These are phyloP conservation scores for Bibio marci DNA, from an alignment of 2,888 invertebrate genomes.

Conservation along the genomic window DNA sequence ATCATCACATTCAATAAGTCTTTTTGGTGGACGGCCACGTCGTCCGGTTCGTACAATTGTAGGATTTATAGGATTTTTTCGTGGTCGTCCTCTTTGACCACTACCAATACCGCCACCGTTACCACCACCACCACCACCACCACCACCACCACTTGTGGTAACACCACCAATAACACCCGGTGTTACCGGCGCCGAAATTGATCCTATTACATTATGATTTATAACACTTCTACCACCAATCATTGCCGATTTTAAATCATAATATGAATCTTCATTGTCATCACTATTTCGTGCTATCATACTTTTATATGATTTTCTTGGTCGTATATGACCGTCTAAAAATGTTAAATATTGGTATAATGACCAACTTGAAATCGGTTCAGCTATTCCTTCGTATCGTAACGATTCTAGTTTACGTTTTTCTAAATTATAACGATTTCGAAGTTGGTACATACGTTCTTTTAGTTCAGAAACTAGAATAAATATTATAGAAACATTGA, in stretches of 20 bases:
- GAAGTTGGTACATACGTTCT: slow-evolving; percentile 28
- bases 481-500: background rate
- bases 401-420: slow-evolving; percentile 24
- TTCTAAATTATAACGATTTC: slow-evolving; percentile 30
- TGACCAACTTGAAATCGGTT: slow-evolving; percentile 26
- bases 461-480: slow-evolving; percentile 22
- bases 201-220: too few species aligned
- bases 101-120: too few species aligned
- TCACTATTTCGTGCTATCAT: slow-evolving; percentile 7
- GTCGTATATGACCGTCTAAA: slow-evolving; percentile 26
- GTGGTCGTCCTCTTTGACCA: too few species aligned
- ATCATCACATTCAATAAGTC: too few species aligned
- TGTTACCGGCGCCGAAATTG: too few species aligned
- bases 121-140: too few species aligned
- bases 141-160: too few species aligned
- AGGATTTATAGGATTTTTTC: too few species aligned
- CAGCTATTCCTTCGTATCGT: slow-evolving; percentile 12
- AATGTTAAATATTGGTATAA: slow-evolving; percentile 26
- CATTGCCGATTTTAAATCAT: background rate
- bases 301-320: slow-evolving; percentile 24
- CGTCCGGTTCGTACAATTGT: too few species aligned
- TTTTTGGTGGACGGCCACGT: too few species aligned
- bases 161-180: too few species aligned
- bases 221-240: too few species aligned
- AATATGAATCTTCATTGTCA: background rate